Percentiles rank a stretch among this genome's conserved stretches.
Evolutionary conservation across 1,140 invertebrate genomes (phyloP).

Genomic region (Drosophila sucinea): DNA sequence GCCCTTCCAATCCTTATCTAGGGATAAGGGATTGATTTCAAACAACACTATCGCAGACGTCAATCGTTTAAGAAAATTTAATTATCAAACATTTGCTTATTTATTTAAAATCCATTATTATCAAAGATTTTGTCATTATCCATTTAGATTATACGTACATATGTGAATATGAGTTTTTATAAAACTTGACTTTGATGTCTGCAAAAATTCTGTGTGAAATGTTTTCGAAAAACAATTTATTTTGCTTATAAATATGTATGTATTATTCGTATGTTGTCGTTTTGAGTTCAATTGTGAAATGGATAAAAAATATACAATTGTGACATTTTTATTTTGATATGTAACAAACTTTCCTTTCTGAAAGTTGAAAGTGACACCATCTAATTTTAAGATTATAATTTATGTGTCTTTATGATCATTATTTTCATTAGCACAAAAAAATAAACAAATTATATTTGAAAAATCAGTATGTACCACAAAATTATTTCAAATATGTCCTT

Average conservation of each 20-base stretch:
- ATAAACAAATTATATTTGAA: constrained; percentile 38
- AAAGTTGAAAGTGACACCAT: constrained; percentile 49
- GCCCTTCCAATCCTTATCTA: too few species aligned
- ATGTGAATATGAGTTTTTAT: constrained; percentile 40
- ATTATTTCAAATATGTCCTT: constrained; percentile 55
- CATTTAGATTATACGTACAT: constrained; percentile 30
- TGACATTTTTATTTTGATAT: constrained; percentile 45
- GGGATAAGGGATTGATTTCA: too few species aligned
- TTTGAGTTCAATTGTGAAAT: constrained; percentile 31
- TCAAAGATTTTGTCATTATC: constrained; percentile 51
- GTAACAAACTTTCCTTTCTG: constrained; percentile 66
- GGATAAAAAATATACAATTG: constrained; percentile 47
- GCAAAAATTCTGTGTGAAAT: constrained; percentile 26
- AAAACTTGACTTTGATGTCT: constrained; percentile 50
- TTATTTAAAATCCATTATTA: constrained; percentile 62
- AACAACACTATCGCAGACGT: too few species aligned
- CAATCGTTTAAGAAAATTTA: background rate
- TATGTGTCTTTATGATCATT: constrained; percentile 27
- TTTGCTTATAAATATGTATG: constrained; percentile 12
- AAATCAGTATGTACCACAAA: constrained; percentile 56
- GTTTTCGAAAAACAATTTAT: constrained; percentile 64
- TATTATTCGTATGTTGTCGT: background rate
- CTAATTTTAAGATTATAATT: constrained; percentile 16
- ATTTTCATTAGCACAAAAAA: constrained; percentile 57
- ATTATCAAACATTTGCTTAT: constrained; percentile 55